Evolutionary conservation across 2,797 vertebrate species (phyloP).

Genomic region (Aeoliscus strigatus): DNA sequence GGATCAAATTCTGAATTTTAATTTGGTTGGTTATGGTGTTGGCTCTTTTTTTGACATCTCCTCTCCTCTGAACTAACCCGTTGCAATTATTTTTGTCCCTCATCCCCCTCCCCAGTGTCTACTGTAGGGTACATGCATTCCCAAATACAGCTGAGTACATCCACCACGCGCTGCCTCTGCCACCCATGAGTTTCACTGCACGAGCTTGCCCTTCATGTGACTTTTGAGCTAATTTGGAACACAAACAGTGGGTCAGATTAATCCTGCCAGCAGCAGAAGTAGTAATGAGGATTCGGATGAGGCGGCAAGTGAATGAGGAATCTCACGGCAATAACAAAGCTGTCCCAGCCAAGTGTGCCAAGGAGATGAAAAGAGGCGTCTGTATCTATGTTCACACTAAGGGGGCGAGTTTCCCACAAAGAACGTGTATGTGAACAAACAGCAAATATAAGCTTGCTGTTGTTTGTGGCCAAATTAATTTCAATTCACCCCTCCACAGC

Average conservation of each 20-base stretch:
- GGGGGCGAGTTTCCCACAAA: constrained; percentile 10
- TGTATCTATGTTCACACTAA: constrained; percentile 1
- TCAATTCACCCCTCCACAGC: constrained; percentile 3
- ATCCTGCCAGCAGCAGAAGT: constrained; percentile 37
- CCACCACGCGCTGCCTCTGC: constrained; percentile 25
- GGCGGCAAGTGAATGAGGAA: constrained; percentile 22
- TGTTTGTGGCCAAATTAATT: constrained; percentile 33
- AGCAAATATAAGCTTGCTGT: constrained; percentile 18
- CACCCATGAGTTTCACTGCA: constrained; percentile 31
- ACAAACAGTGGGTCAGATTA: constrained; percentile 44
- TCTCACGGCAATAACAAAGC: constrained; percentile 24
- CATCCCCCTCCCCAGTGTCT: constrained; percentile 15
- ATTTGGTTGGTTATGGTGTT: constrained; percentile 1
- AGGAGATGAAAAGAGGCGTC: constrained; percentile 9
- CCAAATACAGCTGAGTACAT: constrained; percentile 44
- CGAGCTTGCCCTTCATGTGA: constrained; percentile 55
- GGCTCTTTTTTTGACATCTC: constrained; percentile 23
- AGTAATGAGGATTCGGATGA: constrained; percentile 47
- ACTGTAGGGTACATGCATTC: constrained; percentile 25
- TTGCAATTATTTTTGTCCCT: constrained; percentile 48
- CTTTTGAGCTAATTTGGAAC: constrained; percentile 59
- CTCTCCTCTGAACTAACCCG: constrained; percentile 15
- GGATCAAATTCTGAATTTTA: constrained; percentile 6
- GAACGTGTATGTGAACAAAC: not conserved
- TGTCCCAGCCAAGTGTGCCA: constrained; percentile 8